Percentiles rank a stretch among this genome's conserved stretches.
phyloP scores from a whole-genome alignment of 2,113 vertebrate genomes.

The Chaetodon trifascialis region DNA sequence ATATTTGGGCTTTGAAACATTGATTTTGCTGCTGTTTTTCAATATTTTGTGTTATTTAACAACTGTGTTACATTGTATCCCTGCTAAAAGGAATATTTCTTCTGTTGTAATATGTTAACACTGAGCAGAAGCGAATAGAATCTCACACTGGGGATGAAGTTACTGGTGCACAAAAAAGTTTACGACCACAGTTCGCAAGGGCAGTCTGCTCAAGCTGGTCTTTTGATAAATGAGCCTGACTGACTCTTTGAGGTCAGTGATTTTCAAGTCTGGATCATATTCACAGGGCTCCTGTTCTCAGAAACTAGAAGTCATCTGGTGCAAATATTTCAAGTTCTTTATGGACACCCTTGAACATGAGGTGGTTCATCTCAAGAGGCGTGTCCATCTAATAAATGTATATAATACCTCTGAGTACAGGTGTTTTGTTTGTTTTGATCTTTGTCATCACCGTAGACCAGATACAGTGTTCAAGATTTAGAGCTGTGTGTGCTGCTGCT shows the following conservation, averaged over 20 bases:
- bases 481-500: too few relatives aligned
- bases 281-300: neutral
- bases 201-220: neutral
- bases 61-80: neutral
- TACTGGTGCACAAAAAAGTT: neutral
- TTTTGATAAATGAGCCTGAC: conserved; percentile 12
- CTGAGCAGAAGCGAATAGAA: neutral
- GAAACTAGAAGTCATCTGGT: neutral
- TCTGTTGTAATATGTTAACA: neutral
- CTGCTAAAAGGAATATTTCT: neutral
- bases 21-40: too few relatives aligned
- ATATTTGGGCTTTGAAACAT: too few relatives aligned
- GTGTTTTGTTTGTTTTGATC: too few relatives aligned
- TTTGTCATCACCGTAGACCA: too few relatives aligned
- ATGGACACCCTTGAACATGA: too few relatives aligned
- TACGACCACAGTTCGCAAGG: neutral
- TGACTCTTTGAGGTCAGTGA: conserved; percentile 11
- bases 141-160: neutral
- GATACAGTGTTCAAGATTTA: too few relatives aligned
- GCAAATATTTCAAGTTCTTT: neutral
- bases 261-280: neutral
- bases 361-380: too few relatives aligned
- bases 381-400: too few relatives aligned
- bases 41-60: too few relatives aligned
- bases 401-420: too few relatives aligned